Conservation (phyloP, 2,797 vertebrate genomes). For the Poeciliopsis paucimaculata region DNA sequence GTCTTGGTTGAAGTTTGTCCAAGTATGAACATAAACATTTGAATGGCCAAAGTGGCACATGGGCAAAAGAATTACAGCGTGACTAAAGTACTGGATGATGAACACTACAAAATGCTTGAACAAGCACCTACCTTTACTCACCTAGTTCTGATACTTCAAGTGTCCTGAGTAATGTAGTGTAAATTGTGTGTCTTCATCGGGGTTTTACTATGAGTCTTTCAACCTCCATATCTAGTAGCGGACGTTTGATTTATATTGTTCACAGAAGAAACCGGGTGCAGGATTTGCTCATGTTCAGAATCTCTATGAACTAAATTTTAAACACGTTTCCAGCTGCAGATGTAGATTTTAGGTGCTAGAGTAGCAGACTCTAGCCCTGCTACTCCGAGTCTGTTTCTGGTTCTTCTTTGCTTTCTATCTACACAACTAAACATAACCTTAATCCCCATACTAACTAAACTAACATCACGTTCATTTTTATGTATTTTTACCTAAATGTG, state of each 20-base stretch:
- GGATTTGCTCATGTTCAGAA: not conserved
- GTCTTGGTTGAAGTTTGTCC: not conserved
- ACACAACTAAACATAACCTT: not conserved
- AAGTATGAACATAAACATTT: not conserved
- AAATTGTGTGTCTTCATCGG: not conserved
- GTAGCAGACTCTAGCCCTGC: not conserved
- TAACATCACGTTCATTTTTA: not conserved
- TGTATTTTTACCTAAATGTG: not conserved
- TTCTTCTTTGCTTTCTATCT: not conserved
- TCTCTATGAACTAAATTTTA: not conserved
- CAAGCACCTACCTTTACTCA: not conserved
- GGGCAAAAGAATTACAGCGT: not conserved
- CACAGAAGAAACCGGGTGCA: not conserved
- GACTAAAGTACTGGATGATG: too few species aligned
- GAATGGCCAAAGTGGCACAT: not conserved
- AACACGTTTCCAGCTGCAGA: not conserved
- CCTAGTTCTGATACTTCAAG: not conserved
- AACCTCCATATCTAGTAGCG: not conserved
- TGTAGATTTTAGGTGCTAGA: not conserved
- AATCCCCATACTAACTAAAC: not conserved
- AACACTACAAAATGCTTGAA: not conserved
- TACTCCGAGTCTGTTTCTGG: not conserved
- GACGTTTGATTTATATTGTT: not conserved
- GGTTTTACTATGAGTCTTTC: not conserved
- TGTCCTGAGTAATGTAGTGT: not conserved